Evolutionary conservation across 2,888 invertebrate genomes (phyloP).

Genomic region (Oscheius sp.): DNA sequence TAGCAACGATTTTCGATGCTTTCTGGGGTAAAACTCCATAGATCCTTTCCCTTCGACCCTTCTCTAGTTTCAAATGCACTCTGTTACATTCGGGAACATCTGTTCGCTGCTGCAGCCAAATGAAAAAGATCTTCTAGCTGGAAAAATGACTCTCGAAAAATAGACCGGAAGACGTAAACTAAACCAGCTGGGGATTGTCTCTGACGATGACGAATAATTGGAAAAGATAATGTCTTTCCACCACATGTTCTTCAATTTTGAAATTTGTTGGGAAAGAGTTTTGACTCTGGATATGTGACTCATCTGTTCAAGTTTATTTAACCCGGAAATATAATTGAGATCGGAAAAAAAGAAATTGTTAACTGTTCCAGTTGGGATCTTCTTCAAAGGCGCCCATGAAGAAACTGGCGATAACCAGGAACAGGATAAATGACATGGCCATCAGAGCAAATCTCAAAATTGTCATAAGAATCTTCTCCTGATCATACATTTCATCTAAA

Average conservation of each 20-base stretch:
- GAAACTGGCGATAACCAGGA: neutral
- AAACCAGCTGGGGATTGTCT: no score
- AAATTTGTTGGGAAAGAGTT: no score
- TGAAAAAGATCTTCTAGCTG: constrained; percentile 5
- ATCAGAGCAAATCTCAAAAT: neutral
- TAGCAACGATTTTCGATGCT: no score
- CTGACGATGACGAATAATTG: no score
- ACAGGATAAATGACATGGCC: neutral
- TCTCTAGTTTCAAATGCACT: neutral
- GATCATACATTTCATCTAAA: neutral
- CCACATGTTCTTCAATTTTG: no score
- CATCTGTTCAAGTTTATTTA: neutral
- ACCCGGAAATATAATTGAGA: neutral
- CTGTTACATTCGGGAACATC: constrained; percentile 30
- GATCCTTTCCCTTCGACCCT: neutral
- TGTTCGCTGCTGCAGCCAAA: constrained; percentile 15
- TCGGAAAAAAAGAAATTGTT: neutral
- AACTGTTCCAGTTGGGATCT: neutral
- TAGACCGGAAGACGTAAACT: no score
- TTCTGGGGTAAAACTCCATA: neutral
- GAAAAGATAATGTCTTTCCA: no score
- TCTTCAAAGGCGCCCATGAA: constrained; percentile 13
- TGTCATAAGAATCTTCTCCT: neutral
- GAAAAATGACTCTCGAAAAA: neutral
- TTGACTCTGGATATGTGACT: no score